These are phyloP conservation scores for Saguinus midas DNA, from an alignment of 2,113 vertebrate species.

Conservation along the genomic window DNA sequence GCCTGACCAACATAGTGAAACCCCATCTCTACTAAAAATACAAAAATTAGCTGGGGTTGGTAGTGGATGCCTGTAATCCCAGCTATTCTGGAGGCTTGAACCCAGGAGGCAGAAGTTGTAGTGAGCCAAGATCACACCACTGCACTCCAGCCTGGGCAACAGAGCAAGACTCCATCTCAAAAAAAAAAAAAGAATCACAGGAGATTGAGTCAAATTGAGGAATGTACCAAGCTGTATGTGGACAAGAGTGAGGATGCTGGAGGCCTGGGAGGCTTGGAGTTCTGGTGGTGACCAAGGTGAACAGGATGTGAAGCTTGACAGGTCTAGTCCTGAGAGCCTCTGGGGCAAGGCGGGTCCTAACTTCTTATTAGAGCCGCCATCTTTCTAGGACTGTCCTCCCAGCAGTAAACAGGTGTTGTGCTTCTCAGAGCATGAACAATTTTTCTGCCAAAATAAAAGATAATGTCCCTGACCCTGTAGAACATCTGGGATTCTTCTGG, in stretches of 20 bases:
- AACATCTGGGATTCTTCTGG: not conserved
- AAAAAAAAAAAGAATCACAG: no score
- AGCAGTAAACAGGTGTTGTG: fast-evolving
- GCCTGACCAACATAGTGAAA: no score
- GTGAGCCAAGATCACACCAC: no score
- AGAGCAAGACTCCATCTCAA: no score
- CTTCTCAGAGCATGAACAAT: not conserved
- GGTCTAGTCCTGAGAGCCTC: not conserved
- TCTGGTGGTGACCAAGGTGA: not conserved
- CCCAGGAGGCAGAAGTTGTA: no score
- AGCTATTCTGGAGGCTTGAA: no score
- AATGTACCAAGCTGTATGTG: not conserved
- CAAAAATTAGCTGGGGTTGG: no score
- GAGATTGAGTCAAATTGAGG: not conserved
- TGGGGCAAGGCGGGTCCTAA: not conserved
- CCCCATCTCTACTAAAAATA: no score
- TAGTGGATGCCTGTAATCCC: no score
- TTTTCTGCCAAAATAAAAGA: not conserved
- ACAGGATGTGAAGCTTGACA: not conserved
- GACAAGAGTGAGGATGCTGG: not conserved
- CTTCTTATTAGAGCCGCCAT: not conserved
- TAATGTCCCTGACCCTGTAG: not conserved
- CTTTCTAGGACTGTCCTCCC: not conserved
- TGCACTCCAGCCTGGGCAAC: no score
- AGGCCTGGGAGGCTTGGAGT: not conserved